Evolutionary conservation across 2,888 invertebrate species (phyloP).

Genomic region (Bombylius discolor): DNA sequence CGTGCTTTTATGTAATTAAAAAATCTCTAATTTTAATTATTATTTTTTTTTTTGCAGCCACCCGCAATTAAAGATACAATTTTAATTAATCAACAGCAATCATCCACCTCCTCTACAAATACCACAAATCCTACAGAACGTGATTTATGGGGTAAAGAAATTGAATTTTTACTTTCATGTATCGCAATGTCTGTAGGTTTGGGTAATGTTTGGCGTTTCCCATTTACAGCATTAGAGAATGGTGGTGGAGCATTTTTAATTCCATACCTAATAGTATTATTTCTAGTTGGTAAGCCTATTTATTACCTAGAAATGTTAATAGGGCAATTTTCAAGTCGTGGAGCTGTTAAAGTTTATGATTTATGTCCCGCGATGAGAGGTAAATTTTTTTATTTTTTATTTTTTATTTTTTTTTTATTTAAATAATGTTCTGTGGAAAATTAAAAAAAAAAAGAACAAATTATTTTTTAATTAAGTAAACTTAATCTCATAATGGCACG

Average conservation of each 20-base stretch:
- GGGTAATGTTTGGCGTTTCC: constrained; percentile 58
- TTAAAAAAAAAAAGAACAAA: too few relatives aligned
- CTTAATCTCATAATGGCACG: too few relatives aligned
- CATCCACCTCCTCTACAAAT: neutral
- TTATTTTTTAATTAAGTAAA: too few relatives aligned
- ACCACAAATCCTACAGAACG: constrained; percentile 20
- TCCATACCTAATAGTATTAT: constrained; percentile 48
- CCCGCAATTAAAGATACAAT: neutral
- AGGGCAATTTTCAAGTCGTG: constrained; percentile 59
- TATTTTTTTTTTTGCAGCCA: neutral
- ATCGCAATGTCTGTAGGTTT: constrained; percentile 49
- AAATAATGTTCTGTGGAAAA: too few relatives aligned
- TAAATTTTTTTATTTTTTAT: constrained; percentile 24
- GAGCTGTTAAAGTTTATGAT: constrained; percentile 54
- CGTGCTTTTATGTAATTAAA: too few relatives aligned
- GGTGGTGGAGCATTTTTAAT: constrained; percentile 56
- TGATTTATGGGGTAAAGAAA: constrained; percentile 33
- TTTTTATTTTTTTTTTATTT: neutral
- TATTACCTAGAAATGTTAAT: constrained; percentile 61
- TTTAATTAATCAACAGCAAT: neutral
- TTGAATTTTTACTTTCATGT: constrained; percentile 36
- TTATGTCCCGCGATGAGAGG: constrained; percentile 58
- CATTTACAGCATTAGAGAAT: constrained; percentile 51
- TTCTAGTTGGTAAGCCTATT: constrained; percentile 52
- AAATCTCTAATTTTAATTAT: neutral